Conservation (phyloP, 2,113 vertebrate genomes). For the Odobenus rosmarus region DNA sequence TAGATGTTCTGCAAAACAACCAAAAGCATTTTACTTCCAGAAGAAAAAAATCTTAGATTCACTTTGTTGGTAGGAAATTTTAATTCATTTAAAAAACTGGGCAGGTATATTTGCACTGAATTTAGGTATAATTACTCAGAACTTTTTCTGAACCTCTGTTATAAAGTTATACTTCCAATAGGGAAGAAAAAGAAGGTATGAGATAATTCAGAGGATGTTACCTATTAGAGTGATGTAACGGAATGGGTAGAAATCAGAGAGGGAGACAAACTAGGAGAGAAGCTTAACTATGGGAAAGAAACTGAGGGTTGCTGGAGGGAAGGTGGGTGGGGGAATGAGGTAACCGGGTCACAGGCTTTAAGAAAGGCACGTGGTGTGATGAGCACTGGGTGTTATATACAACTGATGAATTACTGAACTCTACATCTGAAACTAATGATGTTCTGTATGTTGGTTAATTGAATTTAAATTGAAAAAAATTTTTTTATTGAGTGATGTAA, state of each 20-base stretch:
- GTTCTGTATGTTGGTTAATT: background rate
- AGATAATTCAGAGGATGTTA: background rate
- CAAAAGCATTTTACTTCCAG: constrained; percentile 12
- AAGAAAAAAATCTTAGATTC: background rate
- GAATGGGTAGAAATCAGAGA: background rate
- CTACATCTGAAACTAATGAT: background rate
- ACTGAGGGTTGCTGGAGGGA: background rate
- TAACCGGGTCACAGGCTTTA: background rate
- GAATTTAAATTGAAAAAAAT: background rate
- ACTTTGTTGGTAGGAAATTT: background rate
- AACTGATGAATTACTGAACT: background rate
- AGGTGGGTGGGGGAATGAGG: background rate
- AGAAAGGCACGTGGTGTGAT: background rate
- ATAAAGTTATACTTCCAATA: constrained; percentile 17
- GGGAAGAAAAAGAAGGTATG: background rate
- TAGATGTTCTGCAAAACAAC: background rate
- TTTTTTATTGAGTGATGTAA: background rate
- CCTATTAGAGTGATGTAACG: background rate
- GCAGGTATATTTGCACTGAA: background rate
- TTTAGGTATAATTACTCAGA: constrained; percentile 29
- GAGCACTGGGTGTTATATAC: background rate
- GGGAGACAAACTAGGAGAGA: background rate
- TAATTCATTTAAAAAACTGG: constrained; percentile 37
- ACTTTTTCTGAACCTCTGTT: background rate
- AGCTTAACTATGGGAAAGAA: background rate